Percentiles rank a stretch among this genome's conserved stretches.
Evolutionary conservation across 2,113 vertebrate genomes (phyloP).

Genomic region (Motacilla alba): DNA sequence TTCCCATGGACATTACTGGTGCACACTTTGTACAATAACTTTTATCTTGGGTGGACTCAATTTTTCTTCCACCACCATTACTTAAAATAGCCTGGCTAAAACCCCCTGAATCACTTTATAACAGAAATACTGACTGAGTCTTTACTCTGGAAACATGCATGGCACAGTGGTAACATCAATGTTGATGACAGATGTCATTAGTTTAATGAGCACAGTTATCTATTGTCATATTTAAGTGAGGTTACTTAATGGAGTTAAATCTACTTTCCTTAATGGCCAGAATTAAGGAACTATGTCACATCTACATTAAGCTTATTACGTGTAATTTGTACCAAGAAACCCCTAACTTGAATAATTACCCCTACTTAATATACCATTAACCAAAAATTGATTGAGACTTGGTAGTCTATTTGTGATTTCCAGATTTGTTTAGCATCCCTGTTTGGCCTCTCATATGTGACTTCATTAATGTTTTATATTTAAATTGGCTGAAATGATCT

Average conservation of each 20-base stretch:
- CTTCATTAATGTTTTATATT: slow-evolving; percentile 6
- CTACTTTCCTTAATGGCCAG: slow-evolving; percentile 50
- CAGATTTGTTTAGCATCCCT: not conserved
- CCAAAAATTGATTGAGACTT: slow-evolving; percentile 24
- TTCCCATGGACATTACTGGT: not conserved
- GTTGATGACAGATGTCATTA: slow-evolving; percentile 56
- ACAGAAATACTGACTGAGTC: not conserved
- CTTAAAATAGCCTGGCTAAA: not conserved
- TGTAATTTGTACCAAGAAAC: slow-evolving; percentile 57
- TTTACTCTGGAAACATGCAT: not conserved
- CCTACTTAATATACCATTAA: slow-evolving; percentile 41
- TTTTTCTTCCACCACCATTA: not conserved
- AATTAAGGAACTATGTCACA: slow-evolving; percentile 66
- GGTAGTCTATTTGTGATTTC: not conserved
- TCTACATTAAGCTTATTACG: slow-evolving; percentile 46
- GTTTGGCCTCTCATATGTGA: not conserved
- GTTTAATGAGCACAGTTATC: slow-evolving; percentile 50
- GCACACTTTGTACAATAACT: not conserved
- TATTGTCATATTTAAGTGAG: slow-evolving; percentile 42
- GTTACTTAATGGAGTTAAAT: slow-evolving; percentile 44
- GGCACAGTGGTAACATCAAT: not conserved
- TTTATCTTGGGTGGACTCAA: not conserved
- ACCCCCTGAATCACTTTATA: not conserved
- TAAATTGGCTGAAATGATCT: not conserved
- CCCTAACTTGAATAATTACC: slow-evolving; percentile 43